Evolutionary conservation across 1,140 invertebrate species (phyloP), one percentile per base, ranked within the genome.

Genomic region (Whitmania pigra): DNA sequence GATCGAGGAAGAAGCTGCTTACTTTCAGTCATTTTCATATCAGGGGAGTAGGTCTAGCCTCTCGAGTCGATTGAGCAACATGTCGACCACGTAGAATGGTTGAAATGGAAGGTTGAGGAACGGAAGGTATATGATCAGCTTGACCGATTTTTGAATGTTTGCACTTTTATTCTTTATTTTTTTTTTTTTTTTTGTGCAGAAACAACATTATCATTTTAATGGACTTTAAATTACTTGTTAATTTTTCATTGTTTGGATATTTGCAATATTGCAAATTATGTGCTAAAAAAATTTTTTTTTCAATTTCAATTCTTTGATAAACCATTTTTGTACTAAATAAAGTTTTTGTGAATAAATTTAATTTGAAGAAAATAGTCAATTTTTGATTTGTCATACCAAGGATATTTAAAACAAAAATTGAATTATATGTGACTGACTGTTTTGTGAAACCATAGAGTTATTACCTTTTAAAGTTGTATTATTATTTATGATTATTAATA

Each of bases 21-120:
- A 88, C 78, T 91, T 91, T 80, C 86, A 87, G 57, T 88, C 89
- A 77, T 91, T 91, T 78, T 89, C 88, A n/a, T 90, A 88, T 80
- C 88, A 87, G 74, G 83, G 85, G 53, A 69, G 76, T 67, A 27
- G 73, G 36, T 77, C 78, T 18, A 78, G 77, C 36, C 75, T 78
- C 43, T 74, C 75, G 40, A 77, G 75, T 53, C n/a, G 53, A 22
- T 70, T 53, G 67, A 69, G 49, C n/a, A 67, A 57, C 53, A 53
- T 53, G 60, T 73, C 72, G n/a, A 49, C 67, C 57, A 69, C 67
- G 9, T 53, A 40, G 29, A 36, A 36, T 36, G 31, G 53, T 55
- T 71, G 43, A 17, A 17, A 49, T 5, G 13, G 15, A 17, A 49
- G 43, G 43, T 49, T n/a, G 43, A 17, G 5, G 43, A 17, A 49